Percentiles rank a stretch among this genome's conserved stretches.
phyloP scores from a whole-genome alignment of 2,797 vertebrate species.

The Columba guinea region DNA sequence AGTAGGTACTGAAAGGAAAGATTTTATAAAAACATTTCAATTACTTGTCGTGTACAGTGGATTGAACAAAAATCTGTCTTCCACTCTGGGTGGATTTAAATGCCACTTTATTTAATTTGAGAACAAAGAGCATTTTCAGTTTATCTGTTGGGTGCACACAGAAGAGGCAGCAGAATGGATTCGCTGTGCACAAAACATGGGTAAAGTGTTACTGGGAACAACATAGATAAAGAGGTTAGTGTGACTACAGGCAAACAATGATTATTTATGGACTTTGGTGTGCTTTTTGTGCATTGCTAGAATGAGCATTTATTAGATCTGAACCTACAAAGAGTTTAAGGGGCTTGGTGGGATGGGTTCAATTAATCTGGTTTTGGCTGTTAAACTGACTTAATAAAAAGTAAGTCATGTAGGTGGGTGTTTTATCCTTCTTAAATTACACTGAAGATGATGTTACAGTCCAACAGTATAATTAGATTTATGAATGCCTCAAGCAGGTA shows the following conservation, averaged over 20 bases:
- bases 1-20: not conserved
- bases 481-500: not conserved
- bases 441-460: not conserved
- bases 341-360: not conserved
- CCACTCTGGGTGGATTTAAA: not conserved
- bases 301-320: not conserved
- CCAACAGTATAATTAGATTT: not conserved
- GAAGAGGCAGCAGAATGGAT: constrained; percentile 15
- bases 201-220: not conserved
- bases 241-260: not conserved
- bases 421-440: constrained; percentile 11
- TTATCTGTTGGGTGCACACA: not conserved
- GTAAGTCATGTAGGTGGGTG: not conserved
- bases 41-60: not conserved
- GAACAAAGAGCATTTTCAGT: constrained; percentile 43
- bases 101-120: not conserved
- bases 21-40: not conserved
- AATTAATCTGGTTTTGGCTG: not conserved
- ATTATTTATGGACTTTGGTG: not conserved
- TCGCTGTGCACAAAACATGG: not conserved
- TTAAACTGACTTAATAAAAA: not conserved
- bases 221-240: not conserved
- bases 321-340: not conserved
- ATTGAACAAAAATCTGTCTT: not conserved
- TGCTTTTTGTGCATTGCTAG: not conserved